Evolutionary conservation across 2,888 invertebrate genomes (phyloP), one percentile per base, ranked within the genome.

Genomic region (Steinernema hermaphroditum): DNA sequence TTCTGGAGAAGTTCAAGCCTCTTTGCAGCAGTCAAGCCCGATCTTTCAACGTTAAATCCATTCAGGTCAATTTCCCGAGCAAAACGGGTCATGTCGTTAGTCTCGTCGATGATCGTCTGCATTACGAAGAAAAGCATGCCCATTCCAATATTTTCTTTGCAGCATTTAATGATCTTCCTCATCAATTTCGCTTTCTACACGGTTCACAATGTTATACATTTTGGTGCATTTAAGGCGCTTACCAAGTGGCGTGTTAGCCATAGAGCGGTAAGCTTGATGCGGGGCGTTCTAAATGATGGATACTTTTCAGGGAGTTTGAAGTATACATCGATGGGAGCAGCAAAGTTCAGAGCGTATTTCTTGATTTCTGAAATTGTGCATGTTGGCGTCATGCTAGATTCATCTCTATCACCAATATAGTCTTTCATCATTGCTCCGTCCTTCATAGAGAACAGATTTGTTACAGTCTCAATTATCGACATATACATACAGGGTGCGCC

Each of bases 71-170:
- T 29, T 4, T 4, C 29, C 2, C 62, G 9, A 16, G 62, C n/a
- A n/a, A 62, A 62, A 8, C 2, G 1, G 14, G 29, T 29, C 62
- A 62, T 62, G 32, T 62, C 62, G 16, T 6, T 1, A 2, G 32
- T 62, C 32, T 62, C 62, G 19, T 62, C 62, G 62, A 62, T n/a
- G 16, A 62, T 14, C 16, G 62, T 14, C 16, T 62, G 16, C 34
- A 29, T 29, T 14, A 29, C 16, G 62, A 29, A 32, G 19, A 62
- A 62, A 8, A 62, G 27, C 29, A 62, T 14, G 1, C 27, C 27
- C 2, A 29, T 16, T 32, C 62, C 62, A 16, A n/a, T 16, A n/a
- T 2, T 32, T 6, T 62, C 32, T 2, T 29, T n/a, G 32, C 16
- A 62, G 4, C 27, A 16, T 62, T 62, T 16, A n/a, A 12, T 8